Base-by-base conservation (phyloP, 2,113 vertebrate species). In the Onychostoma macrolepis region DNA sequence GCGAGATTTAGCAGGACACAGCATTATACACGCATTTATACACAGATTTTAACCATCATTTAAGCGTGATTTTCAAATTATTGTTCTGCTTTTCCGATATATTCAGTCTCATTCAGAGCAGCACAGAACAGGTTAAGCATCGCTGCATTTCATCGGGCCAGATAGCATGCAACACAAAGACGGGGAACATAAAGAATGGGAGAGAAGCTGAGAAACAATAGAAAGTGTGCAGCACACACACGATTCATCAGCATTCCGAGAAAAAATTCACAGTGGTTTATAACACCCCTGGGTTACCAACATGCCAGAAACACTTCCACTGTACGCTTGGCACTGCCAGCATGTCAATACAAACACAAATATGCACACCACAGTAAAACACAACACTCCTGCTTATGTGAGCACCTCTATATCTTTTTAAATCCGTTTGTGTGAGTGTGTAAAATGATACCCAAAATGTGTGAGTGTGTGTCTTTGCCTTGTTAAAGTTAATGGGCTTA, bases 341-440 rank as follows among this genome's bases (percentile, higher is more conserved):
- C 33, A 10, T 80, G 75, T 74, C 87, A 92, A 93, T 90, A 92
- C 50, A 15, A 86, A 92, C 90, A 93, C 53, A 89, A 88, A 45
- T 65, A 87, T 86, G 76, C 50, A 83, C 84, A 87, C 48, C 85
- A 50, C 82, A 87, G 53, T 83, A 50, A 87, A 78, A 85, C 45
- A 71, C 50, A 88, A 63, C 50, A 80, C 24, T 80, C 36, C 21
- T 50, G 43, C 63, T 45, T 71, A 24, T 53, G 45, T 13, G 43
- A n/a, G 75, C 56, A 19, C 28, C 28, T 63, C n/a, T 53, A 69
- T 69, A 41, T 89, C 12, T 74, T 50, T 77, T 67, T 80, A 28
- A 13, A 11, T 86, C 38, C 26, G 61, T 67, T 30, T 28, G 75
- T 72, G 56, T 10, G 38, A 15, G 58, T 38, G 50, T 80, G 69